phyloP scores from a whole-genome alignment of 2,113 vertebrate species.

The Ophiodon elongatus region DNA sequence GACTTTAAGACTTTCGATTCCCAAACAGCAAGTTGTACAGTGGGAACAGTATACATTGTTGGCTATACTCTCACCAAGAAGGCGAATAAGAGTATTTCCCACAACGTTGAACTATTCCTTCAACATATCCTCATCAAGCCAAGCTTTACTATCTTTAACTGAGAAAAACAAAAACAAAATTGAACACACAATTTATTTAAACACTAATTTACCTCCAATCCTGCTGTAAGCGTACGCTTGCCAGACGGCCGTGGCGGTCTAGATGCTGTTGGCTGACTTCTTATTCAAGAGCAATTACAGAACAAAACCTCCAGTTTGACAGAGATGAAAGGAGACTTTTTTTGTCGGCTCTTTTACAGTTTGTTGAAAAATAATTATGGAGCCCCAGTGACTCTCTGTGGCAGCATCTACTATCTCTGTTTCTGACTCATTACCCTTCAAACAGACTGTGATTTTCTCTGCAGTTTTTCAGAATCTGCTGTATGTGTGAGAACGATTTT shows the following conservation, averaged over 20 bases:
- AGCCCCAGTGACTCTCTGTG: conserved; percentile 19
- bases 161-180: neutral
- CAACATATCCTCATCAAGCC: neutral
- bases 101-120: neutral
- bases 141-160: neutral
- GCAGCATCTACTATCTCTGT: conserved; percentile 21
- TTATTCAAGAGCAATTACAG: conserved; percentile 54
- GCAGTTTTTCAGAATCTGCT: conserved; percentile 9
- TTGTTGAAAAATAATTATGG: conserved; percentile 61
- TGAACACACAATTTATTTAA: neutral
- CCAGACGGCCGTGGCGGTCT: conserved; percentile 9
- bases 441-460: conserved; percentile 14
- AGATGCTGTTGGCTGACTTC: conserved; percentile 9
- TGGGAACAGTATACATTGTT: too few relatives aligned
- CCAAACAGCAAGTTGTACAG: too few relatives aligned
- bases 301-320: conserved; percentile 54
- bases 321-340: conserved; percentile 42
- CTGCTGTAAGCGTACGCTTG: conserved; percentile 11
- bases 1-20: too few relatives aligned
- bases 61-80: neutral
- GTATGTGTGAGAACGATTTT: neutral
- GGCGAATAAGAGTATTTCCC: neutral
- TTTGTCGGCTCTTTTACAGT: conserved; percentile 50
- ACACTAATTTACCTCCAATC: neutral
- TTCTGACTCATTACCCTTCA: conserved; percentile 33